Evolutionary conservation across 2,797 vertebrate species (phyloP).

Genomic region (Chrosomus eos): DNA sequence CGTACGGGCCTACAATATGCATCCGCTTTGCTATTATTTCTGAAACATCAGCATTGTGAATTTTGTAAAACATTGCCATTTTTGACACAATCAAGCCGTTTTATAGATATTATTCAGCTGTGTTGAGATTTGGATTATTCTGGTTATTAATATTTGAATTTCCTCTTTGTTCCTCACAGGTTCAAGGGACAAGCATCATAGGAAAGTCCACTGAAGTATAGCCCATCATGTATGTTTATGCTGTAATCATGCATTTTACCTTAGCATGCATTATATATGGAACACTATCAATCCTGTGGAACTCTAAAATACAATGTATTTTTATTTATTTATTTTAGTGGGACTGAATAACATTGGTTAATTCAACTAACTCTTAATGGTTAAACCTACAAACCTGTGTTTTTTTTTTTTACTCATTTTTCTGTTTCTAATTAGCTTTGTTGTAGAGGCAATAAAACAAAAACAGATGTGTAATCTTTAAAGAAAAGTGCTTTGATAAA

Average conservation of each 20-base stretch:
- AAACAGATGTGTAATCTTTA: constrained; percentile 3
- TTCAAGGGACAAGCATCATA: constrained; percentile 54
- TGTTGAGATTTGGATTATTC: constrained; percentile 3
- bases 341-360: neutral
- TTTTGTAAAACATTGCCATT: neutral
- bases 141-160: constrained; percentile 12
- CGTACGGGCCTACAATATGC: constrained; percentile 55
- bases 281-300: constrained; percentile 19
- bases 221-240: constrained; percentile 48
- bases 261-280: neutral
- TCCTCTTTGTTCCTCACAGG: constrained; percentile 58
- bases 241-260: constrained; percentile 25
- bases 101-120: neutral
- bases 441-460: neutral
- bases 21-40: neutral
- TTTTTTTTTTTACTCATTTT: neutral
- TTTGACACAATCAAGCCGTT: neutral
- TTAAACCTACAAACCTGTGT: neutral
- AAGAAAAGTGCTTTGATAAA: constrained; percentile 21
- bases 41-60: neutral
- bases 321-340: constrained; percentile 42
- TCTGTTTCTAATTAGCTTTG: neutral
- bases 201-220: constrained; percentile 80
- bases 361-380: constrained; percentile 7
- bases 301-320: constrained; percentile 38